Base-by-base conservation (phyloP, 2,888 invertebrate species). In the Conus canariensis region DNA sequence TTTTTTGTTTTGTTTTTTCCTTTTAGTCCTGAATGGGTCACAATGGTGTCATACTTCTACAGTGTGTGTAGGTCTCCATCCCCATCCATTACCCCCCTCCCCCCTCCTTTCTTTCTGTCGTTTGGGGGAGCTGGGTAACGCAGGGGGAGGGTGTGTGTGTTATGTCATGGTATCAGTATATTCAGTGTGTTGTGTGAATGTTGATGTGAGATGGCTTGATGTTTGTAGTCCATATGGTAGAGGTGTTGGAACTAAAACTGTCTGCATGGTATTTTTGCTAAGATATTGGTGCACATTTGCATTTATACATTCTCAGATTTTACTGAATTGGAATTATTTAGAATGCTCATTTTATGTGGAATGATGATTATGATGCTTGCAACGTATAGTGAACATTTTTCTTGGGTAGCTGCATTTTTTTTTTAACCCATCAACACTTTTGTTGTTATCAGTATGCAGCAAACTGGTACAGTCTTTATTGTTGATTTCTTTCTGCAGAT, bases 291-390 rank as follows among this genome's bases (percentile, higher is more conserved):
- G 88, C 88, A 88, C 83, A 25, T 88, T 83, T 82, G 88, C 88
- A 88, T 88, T 88, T 88, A 82, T 83, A 88, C 83, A 83, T 88
- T 88, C 67, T 88, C 88, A 88, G 83, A 83, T 60, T 67, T 82
- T 83, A 88, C 83, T 59, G 64, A 88, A 88, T 64, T 30, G 30
- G 74, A 87, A 74, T 82, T 30, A 88, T 67, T 83, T 88, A 88
- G 88, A 88, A 88, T 88, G 88, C 88, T 88, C 88, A 88, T 83
- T 83, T 67, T 87, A 58, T 77, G 87, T 87, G 70, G 87, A 74
- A 87, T 56, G 45, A 87, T 87, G 58, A 87, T 67, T 74, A 87
- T 87, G 58, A 87, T 70, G 87, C 87, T 87, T 87, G 87, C 87
- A 74, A 87, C 58, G 30, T 87, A 60, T 59, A 87, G 87, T 58